phyloP scores from a whole-genome alignment of 1,140 invertebrate genomes.

The Brevipalpus yothersi region DNA sequence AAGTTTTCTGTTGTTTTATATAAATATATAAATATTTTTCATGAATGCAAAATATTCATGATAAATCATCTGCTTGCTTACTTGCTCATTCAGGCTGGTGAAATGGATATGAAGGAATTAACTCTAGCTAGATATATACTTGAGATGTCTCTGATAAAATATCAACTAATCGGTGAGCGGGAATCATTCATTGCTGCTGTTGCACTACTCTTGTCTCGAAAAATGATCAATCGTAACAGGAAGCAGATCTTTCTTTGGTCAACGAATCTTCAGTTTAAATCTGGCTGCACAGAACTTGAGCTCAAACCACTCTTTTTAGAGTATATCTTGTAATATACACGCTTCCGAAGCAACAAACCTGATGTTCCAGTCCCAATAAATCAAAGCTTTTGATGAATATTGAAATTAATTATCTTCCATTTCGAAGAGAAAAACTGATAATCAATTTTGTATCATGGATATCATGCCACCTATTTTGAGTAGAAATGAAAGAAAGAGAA shows the following conservation, averaged over 20 bases:
- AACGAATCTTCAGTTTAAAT: conserved; percentile 54
- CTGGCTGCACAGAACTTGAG: conserved; percentile 48
- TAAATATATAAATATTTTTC: background rate
- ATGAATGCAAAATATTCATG: background rate
- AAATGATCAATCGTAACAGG: conserved; percentile 40
- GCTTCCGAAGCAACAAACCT: conserved; percentile 39
- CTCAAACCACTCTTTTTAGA: conserved; percentile 39
- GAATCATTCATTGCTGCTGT: conserved; percentile 76
- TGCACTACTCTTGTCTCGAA: conserved; percentile 52
- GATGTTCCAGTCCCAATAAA: too few relatives aligned
- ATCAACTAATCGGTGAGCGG: conserved; percentile 41
- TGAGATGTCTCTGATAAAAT: conserved; percentile 78
- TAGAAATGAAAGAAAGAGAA: too few relatives aligned
- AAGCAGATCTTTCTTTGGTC: conserved; percentile 32
- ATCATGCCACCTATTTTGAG: too few relatives aligned
- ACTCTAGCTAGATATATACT: conserved; percentile 80
- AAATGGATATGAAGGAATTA: conserved; percentile 65
- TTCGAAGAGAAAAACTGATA: too few relatives aligned
- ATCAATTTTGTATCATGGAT: too few relatives aligned
- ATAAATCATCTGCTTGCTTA: background rate
- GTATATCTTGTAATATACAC: conserved; percentile 29
- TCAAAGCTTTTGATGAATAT: too few relatives aligned
- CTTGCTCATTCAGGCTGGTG: conserved; percentile 43
- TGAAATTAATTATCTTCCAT: too few relatives aligned
- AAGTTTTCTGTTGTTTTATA: conserved; percentile 20